These are phyloP conservation scores for Prionace glauca DNA, from an alignment of 2,797 vertebrate genomes.

Conservation along the genomic window DNA sequence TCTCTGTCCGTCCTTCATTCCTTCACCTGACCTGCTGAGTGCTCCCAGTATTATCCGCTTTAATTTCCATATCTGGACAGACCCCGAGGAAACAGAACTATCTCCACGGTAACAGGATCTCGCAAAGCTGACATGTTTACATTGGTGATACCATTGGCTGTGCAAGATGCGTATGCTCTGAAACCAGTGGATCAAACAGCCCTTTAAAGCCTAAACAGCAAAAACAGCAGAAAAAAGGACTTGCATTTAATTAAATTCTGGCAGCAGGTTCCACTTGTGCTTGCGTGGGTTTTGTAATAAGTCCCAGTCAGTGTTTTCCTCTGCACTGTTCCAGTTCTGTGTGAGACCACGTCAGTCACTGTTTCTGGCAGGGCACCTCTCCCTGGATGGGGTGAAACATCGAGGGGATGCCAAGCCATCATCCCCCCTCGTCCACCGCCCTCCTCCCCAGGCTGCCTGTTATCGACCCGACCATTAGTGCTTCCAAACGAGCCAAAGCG, in stretches of 20 bases:
- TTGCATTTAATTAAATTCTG: conserved; percentile 7
- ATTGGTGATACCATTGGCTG: background rate
- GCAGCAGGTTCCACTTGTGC: background rate
- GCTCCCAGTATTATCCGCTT: background rate
- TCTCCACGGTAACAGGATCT: background rate
- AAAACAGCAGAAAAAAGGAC: background rate
- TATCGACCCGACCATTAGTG: background rate
- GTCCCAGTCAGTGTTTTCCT: background rate
- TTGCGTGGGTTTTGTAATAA: background rate
- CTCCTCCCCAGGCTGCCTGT: background rate
- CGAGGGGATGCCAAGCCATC: background rate
- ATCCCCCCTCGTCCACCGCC: background rate
- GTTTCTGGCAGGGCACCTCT: background rate
- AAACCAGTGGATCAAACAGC: background rate
- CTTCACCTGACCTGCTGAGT: background rate
- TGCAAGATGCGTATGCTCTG: background rate
- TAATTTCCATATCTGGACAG: background rate
- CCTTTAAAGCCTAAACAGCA: background rate
- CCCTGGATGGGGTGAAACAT: background rate
- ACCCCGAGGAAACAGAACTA: background rate
- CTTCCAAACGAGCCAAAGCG: no score
- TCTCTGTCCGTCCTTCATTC: background rate
- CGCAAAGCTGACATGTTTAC: background rate
- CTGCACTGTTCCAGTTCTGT: background rate
- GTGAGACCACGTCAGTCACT: background rate